Base-by-base conservation (phyloP, 2,797 vertebrate genomes). In the Thaleichthys pacificus region DNA sequence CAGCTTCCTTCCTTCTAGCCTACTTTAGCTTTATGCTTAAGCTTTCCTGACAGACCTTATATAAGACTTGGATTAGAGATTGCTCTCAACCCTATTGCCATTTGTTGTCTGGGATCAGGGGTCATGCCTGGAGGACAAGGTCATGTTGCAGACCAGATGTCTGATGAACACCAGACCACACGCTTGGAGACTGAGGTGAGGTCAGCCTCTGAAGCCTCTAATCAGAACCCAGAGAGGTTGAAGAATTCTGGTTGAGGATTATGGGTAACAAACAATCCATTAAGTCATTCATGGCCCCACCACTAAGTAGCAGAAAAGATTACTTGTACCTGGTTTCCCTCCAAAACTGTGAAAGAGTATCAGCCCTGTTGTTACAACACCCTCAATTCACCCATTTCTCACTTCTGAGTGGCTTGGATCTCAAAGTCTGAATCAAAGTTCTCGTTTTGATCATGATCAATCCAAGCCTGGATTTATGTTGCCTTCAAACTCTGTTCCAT, bases 121-220 rank as follows among this genome's bases (percentile, higher is more conserved):
- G 21, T 3, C 66, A 66, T 28, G 47, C 70, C 54, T 17, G 15
- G 26, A 71, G 79, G 68, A 70, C n/a, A 76, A 38, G 72, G 74
- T 89, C 87, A 71, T 66, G 82, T 89, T 89, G 89, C 85, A 73
- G 0, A 51, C 61, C 84, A 87, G 86, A 88, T 87, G 82, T 78
- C 72, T 80, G 84, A 84, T 73, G 3, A 73, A 14, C 9, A 12
- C 42, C 42, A 47, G 42, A 47, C 42, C 42, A 47, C 42, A 35
- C 32, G 32, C 32, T 14, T 8, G 2, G 42, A 47, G 42, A 11
- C 42, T 47, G 42, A 47, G 38, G 38, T 35, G 63, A 58, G 64
- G 73, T 84, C 78, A 8, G 35, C 35, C 9, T 47, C 42, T 47
- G 42, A 47, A 11, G 12, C 42, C 42, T 47, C 58, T 62, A 9